Evolutionary conservation across 2,888 invertebrate species (phyloP).

Genomic region (Ctena decussata): DNA sequence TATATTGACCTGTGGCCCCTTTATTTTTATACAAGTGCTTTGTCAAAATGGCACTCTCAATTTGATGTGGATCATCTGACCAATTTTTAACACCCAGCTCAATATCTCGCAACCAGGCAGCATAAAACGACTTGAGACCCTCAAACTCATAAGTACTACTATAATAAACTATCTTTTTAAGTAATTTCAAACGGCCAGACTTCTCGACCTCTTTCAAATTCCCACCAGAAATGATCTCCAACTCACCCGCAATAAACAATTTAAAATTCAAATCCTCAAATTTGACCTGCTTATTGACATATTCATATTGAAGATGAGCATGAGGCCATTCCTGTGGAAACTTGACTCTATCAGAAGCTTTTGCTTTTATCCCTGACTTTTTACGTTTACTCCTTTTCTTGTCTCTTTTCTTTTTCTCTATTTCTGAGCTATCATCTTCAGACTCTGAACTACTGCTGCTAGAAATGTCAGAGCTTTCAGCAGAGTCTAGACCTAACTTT

Average conservation of each 20-base stretch:
- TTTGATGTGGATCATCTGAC: background rate
- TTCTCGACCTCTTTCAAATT: background rate
- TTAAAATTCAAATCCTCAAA: background rate
- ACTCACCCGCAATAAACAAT: background rate
- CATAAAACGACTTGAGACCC: background rate
- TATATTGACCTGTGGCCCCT: background rate
- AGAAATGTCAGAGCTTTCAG: too few species aligned
- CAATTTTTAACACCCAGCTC: background rate
- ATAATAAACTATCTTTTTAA: conserved; percentile 1
- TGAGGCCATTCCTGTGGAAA: too few species aligned
- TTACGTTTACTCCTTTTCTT: too few species aligned
- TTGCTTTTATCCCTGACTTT: too few species aligned
- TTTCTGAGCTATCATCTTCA: too few species aligned
- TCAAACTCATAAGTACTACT: background rate
- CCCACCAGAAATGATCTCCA: background rate
- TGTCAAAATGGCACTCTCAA: background rate
- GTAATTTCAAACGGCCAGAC: background rate
- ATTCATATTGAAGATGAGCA: background rate
- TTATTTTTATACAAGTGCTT: background rate
- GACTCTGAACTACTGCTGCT: too few species aligned
- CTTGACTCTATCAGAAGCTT: too few species aligned
- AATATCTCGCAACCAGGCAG: background rate
- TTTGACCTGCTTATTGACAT: background rate
- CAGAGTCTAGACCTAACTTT: too few species aligned
- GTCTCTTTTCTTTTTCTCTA: too few species aligned